Evolutionary conservation across 1,140 invertebrate species (phyloP), one percentile per base, ranked within the genome.

Genomic region (Amyelois transitella): DNA sequence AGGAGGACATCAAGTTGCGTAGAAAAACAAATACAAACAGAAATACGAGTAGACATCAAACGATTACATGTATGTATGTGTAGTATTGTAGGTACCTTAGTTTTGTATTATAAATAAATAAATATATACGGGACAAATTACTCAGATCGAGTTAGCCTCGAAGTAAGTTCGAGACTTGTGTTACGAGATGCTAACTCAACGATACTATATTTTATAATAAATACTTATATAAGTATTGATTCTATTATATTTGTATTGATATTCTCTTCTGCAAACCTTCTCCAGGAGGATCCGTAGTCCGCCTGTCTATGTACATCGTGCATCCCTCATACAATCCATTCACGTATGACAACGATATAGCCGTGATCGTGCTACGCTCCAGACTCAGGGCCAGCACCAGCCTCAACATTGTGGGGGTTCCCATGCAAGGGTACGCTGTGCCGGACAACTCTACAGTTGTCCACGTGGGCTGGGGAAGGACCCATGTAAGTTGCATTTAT

Each of bases 391-490:
- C 20, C 19, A 58, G 12, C 70, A 54, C 7, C 32, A 5, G 32
- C 8, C n/a, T 38, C 32, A 38, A 14, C 12, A 1, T 14, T n/a
- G 1, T 38, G 8, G 12, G 1, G 0, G 56, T 79, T 22, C 69
- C 73, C 5, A 24, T 18, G 4, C 64, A 60, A 43, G 62, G 62
- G 1, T 48, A 45, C 0, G 18, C 17, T 3, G 55, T 85, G 4
- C 65, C 74, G 0, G 66, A 70, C 17, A 64, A 73, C 53, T 32
- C 63, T 2, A 43, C 54, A 0, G 69, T 82, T 3, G 58, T 57
- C 0, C 51, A 62, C 18, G 67, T 77, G 2, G 79, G 79, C 17
- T 85, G 81, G 81, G 81, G 79, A 1, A 14, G 43, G 6, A 82
- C 76, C 51, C 63, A 47, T 21, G 79, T 82, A 55, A 60, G 76